Evolutionary conservation across 2,888 invertebrate genomes (phyloP).

Genomic region (Chrysodeixis includens): DNA sequence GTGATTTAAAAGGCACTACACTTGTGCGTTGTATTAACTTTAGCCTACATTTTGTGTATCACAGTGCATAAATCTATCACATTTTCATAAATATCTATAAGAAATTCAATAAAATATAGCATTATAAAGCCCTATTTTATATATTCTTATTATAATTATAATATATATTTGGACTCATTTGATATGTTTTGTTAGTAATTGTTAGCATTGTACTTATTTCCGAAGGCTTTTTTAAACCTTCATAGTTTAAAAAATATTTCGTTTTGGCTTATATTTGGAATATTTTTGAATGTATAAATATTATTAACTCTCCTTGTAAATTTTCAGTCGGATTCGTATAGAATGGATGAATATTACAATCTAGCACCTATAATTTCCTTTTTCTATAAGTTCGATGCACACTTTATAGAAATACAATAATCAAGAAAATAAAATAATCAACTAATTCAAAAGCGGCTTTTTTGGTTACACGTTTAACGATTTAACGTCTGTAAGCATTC

Average conservation of each 20-base stretch:
- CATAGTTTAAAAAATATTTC: neutral
- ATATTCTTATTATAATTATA: neutral
- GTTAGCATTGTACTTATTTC: neutral
- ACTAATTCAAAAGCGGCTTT: too few relatives aligned
- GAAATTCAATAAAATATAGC: slow-evolving; percentile 16
- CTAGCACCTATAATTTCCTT: neutral
- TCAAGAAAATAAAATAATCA: too few relatives aligned
- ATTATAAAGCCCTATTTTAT: slow-evolving; percentile 11
- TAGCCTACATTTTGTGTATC: slow-evolving; percentile 35
- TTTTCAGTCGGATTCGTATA: neutral
- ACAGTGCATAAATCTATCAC: slow-evolving; percentile 48
- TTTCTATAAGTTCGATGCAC: neutral
- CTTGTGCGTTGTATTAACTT: slow-evolving; percentile 26
- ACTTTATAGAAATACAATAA: neutral
- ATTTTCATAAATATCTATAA: slow-evolving; percentile 17
- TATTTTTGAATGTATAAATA: neutral
- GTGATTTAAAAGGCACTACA: slow-evolving; percentile 35
- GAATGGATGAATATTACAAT: neutral
- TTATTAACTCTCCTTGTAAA: neutral
- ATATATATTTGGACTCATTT: neutral
- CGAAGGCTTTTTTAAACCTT: neutral
- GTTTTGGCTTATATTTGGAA: neutral
- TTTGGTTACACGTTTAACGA: too few relatives aligned
- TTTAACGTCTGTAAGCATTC: too few relatives aligned
- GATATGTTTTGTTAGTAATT: neutral